Percentiles rank a stretch among this genome's conserved stretches.
Evolutionary conservation across 2,113 vertebrate genomes (phyloP).

Genomic region (Zosterops hypoxanthus): DNA sequence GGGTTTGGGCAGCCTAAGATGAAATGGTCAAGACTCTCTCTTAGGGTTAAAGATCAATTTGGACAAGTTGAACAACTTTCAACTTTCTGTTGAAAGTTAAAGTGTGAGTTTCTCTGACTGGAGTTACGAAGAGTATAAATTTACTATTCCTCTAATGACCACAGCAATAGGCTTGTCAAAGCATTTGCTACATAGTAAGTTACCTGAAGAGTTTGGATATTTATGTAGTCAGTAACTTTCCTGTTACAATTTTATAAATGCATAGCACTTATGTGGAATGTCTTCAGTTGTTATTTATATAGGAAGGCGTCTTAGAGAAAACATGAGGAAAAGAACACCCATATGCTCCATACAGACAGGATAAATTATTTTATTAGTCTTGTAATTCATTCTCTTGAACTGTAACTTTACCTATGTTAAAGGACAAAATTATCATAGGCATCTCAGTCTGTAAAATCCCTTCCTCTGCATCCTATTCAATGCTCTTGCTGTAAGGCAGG

Average conservation of each 20-base stretch:
- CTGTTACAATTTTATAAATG: neutral
- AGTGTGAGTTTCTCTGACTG: neutral
- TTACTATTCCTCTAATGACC: neutral
- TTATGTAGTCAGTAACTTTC: neutral
- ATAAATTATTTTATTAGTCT: neutral
- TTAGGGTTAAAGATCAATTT: neutral
- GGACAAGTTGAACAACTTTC: too few relatives aligned
- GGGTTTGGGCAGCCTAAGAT: neutral
- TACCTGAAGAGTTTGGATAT: neutral
- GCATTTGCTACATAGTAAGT: neutral
- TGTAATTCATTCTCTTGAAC: neutral
- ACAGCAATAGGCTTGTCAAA: neutral
- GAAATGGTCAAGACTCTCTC: neutral
- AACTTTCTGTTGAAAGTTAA: neutral
- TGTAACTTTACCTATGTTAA: neutral
- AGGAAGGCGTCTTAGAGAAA: neutral
- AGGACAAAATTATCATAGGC: neutral
- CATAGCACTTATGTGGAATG: neutral
- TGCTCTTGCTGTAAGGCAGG: neutral
- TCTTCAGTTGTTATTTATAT: neutral
- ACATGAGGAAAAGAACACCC: neutral
- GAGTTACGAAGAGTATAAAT: neutral
- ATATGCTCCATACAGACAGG: neutral
- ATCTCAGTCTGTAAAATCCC: neutral
- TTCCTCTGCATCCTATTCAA: neutral